Evolutionary conservation across 2,113 vertebrate genomes (phyloP).

Genomic region (Rhynchomys soricoides): DNA sequence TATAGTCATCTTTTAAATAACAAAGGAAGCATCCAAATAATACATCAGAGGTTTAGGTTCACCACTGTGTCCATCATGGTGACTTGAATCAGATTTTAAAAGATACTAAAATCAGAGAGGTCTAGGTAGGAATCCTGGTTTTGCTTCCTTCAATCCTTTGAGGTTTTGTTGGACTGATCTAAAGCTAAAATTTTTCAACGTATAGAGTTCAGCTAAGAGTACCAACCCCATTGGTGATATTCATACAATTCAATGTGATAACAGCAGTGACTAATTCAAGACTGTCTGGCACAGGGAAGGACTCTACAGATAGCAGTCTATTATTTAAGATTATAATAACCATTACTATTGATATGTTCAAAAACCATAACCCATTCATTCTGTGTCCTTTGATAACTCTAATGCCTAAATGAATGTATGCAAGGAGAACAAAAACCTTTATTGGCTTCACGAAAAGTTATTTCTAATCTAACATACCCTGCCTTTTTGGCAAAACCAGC

Average conservation of each 20-base stretch:
- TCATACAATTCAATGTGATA: constrained; percentile 51
- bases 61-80: background rate
- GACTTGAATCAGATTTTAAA: background rate
- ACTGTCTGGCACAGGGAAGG: constrained; percentile 34
- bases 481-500: constrained; percentile 47
- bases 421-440: background rate
- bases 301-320: constrained; percentile 35
- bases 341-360: background rate
- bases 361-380: background rate
- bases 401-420: background rate
- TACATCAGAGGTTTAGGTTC: background rate
- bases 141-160: background rate
- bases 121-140: background rate
- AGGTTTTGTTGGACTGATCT: background rate
- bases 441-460: background rate
- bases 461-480: constrained; percentile 8
- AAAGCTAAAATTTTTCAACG: background rate
- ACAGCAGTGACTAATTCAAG: constrained; percentile 49
- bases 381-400: background rate
- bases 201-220: constrained; percentile 31
- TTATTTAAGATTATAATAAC: constrained; percentile 55
- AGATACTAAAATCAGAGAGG: background rate
- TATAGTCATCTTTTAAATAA: constrained; percentile 18
- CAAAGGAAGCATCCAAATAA: background rate
- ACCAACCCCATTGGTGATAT: background rate